Conservation (phyloP, 2,113 vertebrate species). For the Mugil cephalus region DNA sequence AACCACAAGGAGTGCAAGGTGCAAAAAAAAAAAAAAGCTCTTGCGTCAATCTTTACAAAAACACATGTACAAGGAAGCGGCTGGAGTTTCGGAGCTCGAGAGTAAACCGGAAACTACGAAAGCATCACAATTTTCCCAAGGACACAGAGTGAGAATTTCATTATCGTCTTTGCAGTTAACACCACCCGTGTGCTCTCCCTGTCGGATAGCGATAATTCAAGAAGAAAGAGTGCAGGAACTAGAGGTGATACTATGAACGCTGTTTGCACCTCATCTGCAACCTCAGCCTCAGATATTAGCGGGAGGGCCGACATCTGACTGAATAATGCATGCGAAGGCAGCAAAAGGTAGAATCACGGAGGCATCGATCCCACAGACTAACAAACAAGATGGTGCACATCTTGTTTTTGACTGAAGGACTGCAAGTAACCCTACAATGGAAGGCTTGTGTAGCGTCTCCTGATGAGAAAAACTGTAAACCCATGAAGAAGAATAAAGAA, state of each 20-base stretch:
- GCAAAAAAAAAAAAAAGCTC: neutral
- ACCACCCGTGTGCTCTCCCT: neutral
- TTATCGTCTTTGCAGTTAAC: constrained; percentile 19
- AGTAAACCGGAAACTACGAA: neutral
- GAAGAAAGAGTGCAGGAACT: too few relatives aligned
- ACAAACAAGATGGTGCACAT: constrained; percentile 15
- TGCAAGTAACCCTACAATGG: constrained; percentile 2
- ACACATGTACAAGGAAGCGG: too few relatives aligned
- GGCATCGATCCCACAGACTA: too few relatives aligned
- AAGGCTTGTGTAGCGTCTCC: neutral
- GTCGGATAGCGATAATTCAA: too few relatives aligned
- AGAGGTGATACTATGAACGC: too few relatives aligned
- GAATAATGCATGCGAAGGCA: neutral
- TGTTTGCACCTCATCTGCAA: constrained; percentile 7
- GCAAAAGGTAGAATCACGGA: neutral
- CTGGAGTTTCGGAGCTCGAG: too few relatives aligned
- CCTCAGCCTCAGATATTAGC: neutral
- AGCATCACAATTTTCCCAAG: neutral
- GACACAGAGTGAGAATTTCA: constrained; percentile 8
- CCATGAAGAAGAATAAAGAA: neutral
- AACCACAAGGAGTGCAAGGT: constrained; percentile 14
- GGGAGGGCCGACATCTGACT: constrained; percentile 2
- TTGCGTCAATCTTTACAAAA: too few relatives aligned
- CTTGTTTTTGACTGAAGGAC: neutral
- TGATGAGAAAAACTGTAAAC: neutral